phyloP scores from a whole-genome alignment of 2,888 invertebrate genomes.

The Drosophila tanythrix region DNA sequence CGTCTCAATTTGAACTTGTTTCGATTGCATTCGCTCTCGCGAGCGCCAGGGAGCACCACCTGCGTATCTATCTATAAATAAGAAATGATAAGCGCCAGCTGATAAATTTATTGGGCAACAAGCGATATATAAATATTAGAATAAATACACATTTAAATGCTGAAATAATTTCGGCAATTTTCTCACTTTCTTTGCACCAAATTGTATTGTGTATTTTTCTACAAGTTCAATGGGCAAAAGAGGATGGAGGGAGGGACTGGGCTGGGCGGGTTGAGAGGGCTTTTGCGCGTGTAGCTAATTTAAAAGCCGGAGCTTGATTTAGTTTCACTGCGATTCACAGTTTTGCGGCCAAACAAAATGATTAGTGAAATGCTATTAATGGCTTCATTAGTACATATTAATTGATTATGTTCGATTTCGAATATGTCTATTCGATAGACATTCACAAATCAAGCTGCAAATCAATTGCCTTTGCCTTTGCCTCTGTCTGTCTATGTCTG shows the following conservation, averaged over 20 bases:
- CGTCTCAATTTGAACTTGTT: constrained; percentile 46
- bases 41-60: constrained; percentile 26
- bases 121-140: constrained; percentile 7
- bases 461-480: constrained; percentile 6
- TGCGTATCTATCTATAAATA: constrained; percentile 15
- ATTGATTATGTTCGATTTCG: constrained; percentile 58
- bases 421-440: constrained; percentile 12
- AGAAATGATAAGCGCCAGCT: constrained; percentile 9
- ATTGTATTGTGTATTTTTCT: constrained; percentile 10
- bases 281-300: constrained; percentile 69
- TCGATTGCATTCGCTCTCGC: constrained; percentile 23
- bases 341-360: constrained; percentile 73
- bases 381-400: constrained; percentile 68
- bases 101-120: constrained; percentile 12
- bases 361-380: constrained; percentile 78
- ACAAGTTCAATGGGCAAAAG: background rate
- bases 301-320: constrained; percentile 29
- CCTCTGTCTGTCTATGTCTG: background rate
- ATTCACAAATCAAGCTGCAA: constrained; percentile 10
- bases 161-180: constrained; percentile 23
- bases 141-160: constrained; percentile 4
- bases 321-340: constrained; percentile 16
- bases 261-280: constrained; percentile 17
- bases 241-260: background rate
- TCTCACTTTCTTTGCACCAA: constrained; percentile 42